Evolutionary conservation across 2,888 invertebrate genomes (phyloP).

Genomic region (Spatulosminthurus flaviceps): DNA sequence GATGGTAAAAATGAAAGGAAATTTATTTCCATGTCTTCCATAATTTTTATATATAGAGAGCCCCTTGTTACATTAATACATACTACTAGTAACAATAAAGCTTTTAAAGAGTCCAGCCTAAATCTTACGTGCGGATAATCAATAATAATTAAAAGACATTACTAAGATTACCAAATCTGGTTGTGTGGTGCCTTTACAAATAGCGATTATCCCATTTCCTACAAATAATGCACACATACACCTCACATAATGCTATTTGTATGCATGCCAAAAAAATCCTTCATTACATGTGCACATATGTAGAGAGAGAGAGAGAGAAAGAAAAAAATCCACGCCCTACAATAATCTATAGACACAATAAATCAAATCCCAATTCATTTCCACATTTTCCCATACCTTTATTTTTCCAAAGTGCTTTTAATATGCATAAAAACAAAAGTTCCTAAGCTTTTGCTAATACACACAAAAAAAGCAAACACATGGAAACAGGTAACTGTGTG

Average conservation of each 20-base stretch:
- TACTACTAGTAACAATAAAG: no score
- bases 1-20: no score
- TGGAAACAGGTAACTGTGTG: no score
- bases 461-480: no score
- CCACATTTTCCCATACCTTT: neutral
- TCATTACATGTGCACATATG: neutral
- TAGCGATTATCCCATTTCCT: conserved; percentile 1
- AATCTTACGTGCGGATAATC: conserved; percentile 20
- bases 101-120: neutral
- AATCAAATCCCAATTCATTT: conserved; percentile 23
- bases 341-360: conserved; percentile 27
- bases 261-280: no score
- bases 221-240: no score
- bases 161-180: conserved; percentile 26
- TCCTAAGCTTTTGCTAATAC: no score
- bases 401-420: neutral
- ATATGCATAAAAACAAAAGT: neutral
- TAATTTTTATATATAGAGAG: no score
- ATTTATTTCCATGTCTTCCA: no score
- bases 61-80: no score
- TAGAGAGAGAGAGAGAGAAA: no score
- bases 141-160: conserved; percentile 30
- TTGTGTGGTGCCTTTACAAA: neutral
- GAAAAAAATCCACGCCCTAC: conserved; percentile 24
- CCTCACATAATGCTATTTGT: no score